A percentile compares a stretch with the other conserved stretches of the same genome.
Evolutionary conservation across 1,140 invertebrate species (phyloP).

Genomic region (Drosophila kohkoa): DNA sequence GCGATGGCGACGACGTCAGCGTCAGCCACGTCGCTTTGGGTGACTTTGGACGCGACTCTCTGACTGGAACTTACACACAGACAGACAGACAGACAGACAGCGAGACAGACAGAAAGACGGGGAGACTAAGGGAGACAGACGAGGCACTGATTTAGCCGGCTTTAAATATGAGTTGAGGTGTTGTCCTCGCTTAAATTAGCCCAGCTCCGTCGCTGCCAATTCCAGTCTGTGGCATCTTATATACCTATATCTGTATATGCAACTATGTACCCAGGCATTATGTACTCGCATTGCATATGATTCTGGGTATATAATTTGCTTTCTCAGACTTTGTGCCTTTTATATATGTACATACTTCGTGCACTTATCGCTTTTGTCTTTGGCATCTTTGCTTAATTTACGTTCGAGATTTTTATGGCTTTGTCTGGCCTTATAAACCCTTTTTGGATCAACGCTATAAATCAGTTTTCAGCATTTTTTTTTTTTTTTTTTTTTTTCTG

Average conservation of each 20-base stretch:
- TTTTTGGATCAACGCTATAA: slow-evolving; percentile 64
- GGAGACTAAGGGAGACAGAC: slow-evolving; percentile 35
- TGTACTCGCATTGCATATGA: slow-evolving; percentile 30
- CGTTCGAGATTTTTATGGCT: slow-evolving; percentile 55
- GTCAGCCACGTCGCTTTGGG: slow-evolving; percentile 45
- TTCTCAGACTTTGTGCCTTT: slow-evolving; percentile 15
- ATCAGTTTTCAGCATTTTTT: slow-evolving; percentile 48
- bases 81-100: slow-evolving; percentile 47
- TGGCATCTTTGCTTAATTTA: slow-evolving; percentile 70
- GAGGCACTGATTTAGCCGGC: slow-evolving; percentile 74
- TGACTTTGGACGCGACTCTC: slow-evolving; percentile 47
- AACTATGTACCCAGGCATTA: background rate
- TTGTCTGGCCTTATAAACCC: slow-evolving; percentile 64
- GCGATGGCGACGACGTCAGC: slow-evolving; percentile 44
- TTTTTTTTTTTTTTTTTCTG: slow-evolving; percentile 1
- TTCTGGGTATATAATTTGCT: slow-evolving; percentile 39
- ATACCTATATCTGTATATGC: background rate
- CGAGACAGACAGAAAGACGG: slow-evolving; percentile 8
- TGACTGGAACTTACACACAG: slow-evolving; percentile 62
- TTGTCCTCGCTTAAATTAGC: slow-evolving; percentile 84
- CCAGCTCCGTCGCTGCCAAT: slow-evolving; percentile 50
- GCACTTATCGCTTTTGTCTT: slow-evolving; percentile 69
- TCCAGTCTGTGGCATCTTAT: slow-evolving; percentile 13
- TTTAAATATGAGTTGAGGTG: slow-evolving; percentile 84
- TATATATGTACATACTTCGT: background rate